Evolutionary conservation across 2,113 vertebrate genomes (phyloP).

Genomic region (Cathartes aura): DNA sequence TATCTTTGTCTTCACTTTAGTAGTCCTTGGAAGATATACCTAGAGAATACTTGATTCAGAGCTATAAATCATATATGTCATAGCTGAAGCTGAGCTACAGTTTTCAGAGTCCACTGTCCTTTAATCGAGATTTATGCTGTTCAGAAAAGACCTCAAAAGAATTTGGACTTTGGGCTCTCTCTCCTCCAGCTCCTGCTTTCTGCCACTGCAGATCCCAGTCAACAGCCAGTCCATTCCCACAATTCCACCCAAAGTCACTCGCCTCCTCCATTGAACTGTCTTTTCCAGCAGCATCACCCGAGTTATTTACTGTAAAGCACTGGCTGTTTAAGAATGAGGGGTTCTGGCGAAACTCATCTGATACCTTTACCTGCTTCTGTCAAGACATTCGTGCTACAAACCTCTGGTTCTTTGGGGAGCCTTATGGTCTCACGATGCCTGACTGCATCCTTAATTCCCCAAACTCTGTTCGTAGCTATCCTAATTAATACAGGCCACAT

Average conservation of each 20-base stretch:
- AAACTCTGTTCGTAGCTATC: not conserved
- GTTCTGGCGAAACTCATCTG: not conserved
- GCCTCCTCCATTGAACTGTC: not conserved
- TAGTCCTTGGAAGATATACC: not conserved
- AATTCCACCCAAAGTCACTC: not conserved
- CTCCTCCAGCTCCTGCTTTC: not conserved
- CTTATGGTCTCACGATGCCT: not conserved
- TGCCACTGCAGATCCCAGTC: not conserved
- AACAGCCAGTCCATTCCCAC: not conserved
- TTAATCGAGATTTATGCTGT: not conserved
- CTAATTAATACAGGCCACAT: not conserved
- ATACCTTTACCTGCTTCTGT: not conserved
- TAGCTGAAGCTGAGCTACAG: not conserved
- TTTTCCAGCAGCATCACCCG: not conserved
- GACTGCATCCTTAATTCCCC: not conserved
- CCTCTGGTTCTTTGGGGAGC: not conserved
- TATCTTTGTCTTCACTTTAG: not conserved
- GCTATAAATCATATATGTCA: slow-evolving; percentile 18
- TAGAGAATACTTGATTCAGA: not conserved
- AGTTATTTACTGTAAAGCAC: not conserved
- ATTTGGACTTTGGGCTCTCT: not conserved
- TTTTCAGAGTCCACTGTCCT: not conserved
- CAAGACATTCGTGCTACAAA: not conserved
- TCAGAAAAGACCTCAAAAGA: not conserved
- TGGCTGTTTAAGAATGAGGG: not conserved